Conservation (phyloP, 2,113 vertebrate genomes). For the Fregetta grallaria region DNA sequence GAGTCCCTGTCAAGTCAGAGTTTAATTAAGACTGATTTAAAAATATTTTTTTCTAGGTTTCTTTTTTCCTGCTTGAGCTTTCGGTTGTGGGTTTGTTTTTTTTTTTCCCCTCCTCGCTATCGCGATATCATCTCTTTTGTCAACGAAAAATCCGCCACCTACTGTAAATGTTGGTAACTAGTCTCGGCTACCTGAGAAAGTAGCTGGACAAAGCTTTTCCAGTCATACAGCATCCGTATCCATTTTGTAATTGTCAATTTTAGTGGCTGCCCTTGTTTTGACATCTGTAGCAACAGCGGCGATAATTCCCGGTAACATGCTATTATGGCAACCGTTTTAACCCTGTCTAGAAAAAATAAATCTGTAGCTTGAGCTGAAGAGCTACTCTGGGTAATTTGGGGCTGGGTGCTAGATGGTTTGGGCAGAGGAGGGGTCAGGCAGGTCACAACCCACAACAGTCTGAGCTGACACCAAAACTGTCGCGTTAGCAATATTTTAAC, state of each 20-base stretch:
- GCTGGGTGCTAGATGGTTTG: background rate
- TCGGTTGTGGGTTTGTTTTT: background rate
- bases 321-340: background rate
- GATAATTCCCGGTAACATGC: background rate
- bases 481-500: background rate
- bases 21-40: background rate
- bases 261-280: background rate
- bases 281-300: background rate
- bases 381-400: background rate
- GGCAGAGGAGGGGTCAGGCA: background rate
- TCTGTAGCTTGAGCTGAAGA: background rate
- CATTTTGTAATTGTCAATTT: background rate
- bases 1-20: background rate
- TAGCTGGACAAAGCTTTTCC: background rate
- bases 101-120: background rate
- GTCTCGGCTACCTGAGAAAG: background rate
- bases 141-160: background rate
- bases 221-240: background rate
- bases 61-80: background rate
- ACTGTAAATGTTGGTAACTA: background rate
- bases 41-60: background rate
- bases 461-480: background rate
- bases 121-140: background rate
- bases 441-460: background rate
- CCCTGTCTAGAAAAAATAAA: background rate